Base-by-base conservation (phyloP, 2,113 vertebrate genomes). In the Eulemur macaco region DNA sequence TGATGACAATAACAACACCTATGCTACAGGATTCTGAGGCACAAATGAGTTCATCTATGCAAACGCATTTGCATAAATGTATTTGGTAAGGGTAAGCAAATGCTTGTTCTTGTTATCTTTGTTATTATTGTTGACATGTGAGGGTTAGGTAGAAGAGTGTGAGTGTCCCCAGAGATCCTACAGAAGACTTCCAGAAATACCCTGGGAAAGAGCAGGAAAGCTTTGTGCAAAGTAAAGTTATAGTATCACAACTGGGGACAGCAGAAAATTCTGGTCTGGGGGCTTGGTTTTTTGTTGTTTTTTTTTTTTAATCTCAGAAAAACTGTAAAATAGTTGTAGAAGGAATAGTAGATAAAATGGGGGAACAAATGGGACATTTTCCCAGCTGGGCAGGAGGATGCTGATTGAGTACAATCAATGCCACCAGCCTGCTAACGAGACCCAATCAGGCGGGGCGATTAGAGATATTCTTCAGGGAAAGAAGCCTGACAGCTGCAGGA, bases 371-470 rank as follows among this genome's bases (percentile, higher is more conserved):
- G 96, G 97, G 97, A 91, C 96, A 96, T 97, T 96, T 97, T 98
- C 96, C 97, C 98, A 98, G 96, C 97, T 98, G 97, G 97, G 96
- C 96, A 97, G 91, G 86, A 97, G 96, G 85, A 94, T 95, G 93
- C 91, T 98, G 97, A 98, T 96, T 98, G 97, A 98, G 94, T 96
- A 96, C 97, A 98, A 97, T 97, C 97, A 97, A 95, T 96, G 96
- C 96, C 96, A 96, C 97, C 97, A 97, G 97, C 91, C 98, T 3
- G 91, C 96, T 98, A 98, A 98, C 89, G 95, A 97, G 97, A 97
- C 97, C 97, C 97, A 98, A 97, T 98, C 98, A 96, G 96, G 89
- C 93, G 66, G 94, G 96, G 96, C 97, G 95, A 97, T 98, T 98
- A 97, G 93, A 97, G 96, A 98, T 92, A 97, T 97, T 97, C 97